These are phyloP conservation scores for Caenorhabditis latens DNA, from an alignment of 1,140 invertebrate genomes.

Conservation along the genomic window DNA sequence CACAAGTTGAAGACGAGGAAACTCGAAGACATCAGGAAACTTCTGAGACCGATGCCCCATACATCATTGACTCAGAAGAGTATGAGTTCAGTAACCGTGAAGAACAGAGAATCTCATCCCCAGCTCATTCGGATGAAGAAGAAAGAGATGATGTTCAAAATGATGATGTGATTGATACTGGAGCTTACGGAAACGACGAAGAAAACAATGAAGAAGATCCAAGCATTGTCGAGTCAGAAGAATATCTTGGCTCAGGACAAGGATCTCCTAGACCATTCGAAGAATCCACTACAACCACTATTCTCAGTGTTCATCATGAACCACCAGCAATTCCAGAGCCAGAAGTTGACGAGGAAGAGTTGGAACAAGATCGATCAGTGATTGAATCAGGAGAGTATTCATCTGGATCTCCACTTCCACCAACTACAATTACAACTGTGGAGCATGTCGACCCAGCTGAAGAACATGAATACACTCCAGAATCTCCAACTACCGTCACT, in stretches of 20 bases:
- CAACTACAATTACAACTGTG: neutral
- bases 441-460: slow-evolving; percentile 19
- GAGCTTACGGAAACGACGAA: neutral
- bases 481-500: neutral
- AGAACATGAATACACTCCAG: neutral
- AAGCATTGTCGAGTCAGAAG: slow-evolving; percentile 22
- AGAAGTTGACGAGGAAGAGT: slow-evolving; percentile 45
- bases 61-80: slow-evolving; percentile 51
- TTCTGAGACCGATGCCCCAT: slow-evolving; percentile 28
- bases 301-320: slow-evolving; percentile 42
- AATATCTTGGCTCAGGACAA: neutral
- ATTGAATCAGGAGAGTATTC: slow-evolving; percentile 32
- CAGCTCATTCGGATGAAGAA: slow-evolving; percentile 17
- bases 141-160: neutral
- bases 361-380: slow-evolving; percentile 16
- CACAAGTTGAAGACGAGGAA: neutral
- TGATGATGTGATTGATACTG: neutral
- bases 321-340: slow-evolving; percentile 41
- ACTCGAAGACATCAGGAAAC: neutral
- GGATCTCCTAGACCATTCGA: slow-evolving; percentile 6
- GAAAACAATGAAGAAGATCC: slow-evolving; percentile 14
- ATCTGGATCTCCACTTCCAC: slow-evolving; percentile 2
- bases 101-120: slow-evolving; percentile 50
- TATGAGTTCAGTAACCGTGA: slow-evolving; percentile 1
- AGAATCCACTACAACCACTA: slow-evolving; percentile 18